These are phyloP conservation scores for Anthopleura sola DNA, from an alignment of 64 coral and sea anemone genomes.

Conservation along the genomic window DNA sequence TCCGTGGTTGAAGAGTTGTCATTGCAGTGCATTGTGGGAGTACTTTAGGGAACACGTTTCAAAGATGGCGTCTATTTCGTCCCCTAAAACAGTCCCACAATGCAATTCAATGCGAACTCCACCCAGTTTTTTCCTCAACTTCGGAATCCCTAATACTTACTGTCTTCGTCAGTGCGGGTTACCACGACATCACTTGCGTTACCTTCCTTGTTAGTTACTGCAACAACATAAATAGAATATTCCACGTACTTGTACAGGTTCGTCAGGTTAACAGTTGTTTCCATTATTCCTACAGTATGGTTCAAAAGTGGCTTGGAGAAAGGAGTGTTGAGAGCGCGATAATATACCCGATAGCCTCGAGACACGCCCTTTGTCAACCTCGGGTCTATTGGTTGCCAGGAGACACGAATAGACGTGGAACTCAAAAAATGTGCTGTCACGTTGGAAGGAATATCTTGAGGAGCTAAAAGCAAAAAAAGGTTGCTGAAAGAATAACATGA, in stretches of 20 bases:
- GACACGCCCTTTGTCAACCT: slow-evolving; percentile 36
- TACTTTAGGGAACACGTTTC: too few species aligned
- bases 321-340: slow-evolving; percentile 32
- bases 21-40: too few species aligned
- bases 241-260: slow-evolving; percentile 53
- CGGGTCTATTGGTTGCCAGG: slow-evolving; percentile 50
- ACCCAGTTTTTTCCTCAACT: too few species aligned
- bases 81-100: too few species aligned
- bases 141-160: too few species aligned
- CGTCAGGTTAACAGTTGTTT: slow-evolving; percentile 18
- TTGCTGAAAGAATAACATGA: not conserved
- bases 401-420: slow-evolving; percentile 67
- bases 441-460: slow-evolving; percentile 57
- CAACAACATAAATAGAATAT: slow-evolving; percentile 56
- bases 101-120: too few species aligned
- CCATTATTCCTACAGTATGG: not conserved
- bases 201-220: slow-evolving; percentile 63
- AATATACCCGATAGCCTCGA: slow-evolving; percentile 64
- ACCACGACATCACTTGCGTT: slow-evolving; percentile 25
- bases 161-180: slow-evolving; percentile 57
- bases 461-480: slow-evolving; percentile 35
- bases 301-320: slow-evolving; percentile 21
- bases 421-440: slow-evolving; percentile 66
- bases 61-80: too few species aligned
- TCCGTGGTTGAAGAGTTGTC: too few species aligned